Evolutionary conservation across 2,797 vertebrate genomes (phyloP), one percentile per base, ranked within the genome.

Genomic region (Phrynocephalus vlangalii): DNA sequence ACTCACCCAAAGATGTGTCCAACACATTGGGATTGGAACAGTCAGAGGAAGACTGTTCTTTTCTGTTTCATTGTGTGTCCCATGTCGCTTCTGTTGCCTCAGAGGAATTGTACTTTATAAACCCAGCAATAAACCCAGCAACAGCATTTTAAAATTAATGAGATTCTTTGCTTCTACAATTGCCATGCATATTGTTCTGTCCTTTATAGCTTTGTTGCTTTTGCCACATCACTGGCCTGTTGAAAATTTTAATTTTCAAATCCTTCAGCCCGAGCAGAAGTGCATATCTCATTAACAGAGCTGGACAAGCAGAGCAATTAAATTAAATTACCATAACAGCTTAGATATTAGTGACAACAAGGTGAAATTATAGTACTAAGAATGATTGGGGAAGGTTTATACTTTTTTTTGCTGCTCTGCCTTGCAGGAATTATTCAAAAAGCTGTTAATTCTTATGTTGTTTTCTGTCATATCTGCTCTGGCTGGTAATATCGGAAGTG

Each of bases 281-380:
- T 87, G 88, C 80, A 94, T 94, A 91, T 93, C 92, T 93, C 87
- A 91, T 88, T 90, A 86, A 88, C 90, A 92, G 84, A 15, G 24
- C 84, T 91, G 86, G 89, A 91, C 93, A 92, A 94, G n/a, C 70
- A 81, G 9, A 16, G 16, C 76, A 87, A 94, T 95, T 94, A 94
- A 92, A 83, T 91, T 89, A 95, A 96, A 94, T 91, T 91, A 92
- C 85, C 81, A 50, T 18, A 86, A 90, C 93, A 92, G 63, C 84
- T 93, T 85, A 83, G 84, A 63, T 92, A 87, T 92, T 92, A 77
- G 71, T 93, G 92, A 89, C 87, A 93, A 88, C 15, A 44, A 87
- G 83, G 88, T 92, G 85, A 93, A 95, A 94, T 93, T 87, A 94
- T 89, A 91, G 80, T 75, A 79, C 48, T 87, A 90, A 90, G 73